These are phyloP conservation scores for Umimayanthus kanabou DNA, from an alignment of 92 coral and sea anemone genomes.

Conservation along the genomic window DNA sequence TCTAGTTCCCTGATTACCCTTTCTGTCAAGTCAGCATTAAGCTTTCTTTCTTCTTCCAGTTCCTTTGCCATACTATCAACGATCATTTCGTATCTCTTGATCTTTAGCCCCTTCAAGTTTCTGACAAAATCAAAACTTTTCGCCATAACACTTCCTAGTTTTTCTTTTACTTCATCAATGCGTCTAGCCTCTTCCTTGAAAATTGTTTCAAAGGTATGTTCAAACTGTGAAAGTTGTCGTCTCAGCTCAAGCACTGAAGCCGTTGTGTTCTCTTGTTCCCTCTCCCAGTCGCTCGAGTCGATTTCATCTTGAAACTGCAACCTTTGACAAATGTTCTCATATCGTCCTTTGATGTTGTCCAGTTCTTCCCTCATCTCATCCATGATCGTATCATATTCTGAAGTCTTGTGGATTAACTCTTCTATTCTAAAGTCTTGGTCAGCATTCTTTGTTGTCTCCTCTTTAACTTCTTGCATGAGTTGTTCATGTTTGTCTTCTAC, in stretches of 20 bases:
- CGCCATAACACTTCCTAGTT: slow-evolving; percentile 62
- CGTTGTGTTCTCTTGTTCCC: slow-evolving; percentile 19
- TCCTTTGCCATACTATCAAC: slow-evolving; percentile 45
- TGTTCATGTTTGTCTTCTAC: slow-evolving; percentile 75
- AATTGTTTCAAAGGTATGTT: slow-evolving; percentile 63
- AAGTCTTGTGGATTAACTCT: slow-evolving; percentile 56
- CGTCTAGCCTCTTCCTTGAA: slow-evolving; percentile 74
- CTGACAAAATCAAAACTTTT: slow-evolving; percentile 63
- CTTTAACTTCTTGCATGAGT: slow-evolving; percentile 59
- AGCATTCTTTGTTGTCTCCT: slow-evolving; percentile 60
- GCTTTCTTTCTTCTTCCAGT: slow-evolving; percentile 51
- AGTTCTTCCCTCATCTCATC: slow-evolving; percentile 72
- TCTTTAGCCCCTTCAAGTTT: slow-evolving; percentile 51
- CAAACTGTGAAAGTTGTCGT: slow-evolving; percentile 67
- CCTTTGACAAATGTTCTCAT: slow-evolving; percentile 61
- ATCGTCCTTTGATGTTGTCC: slow-evolving; percentile 70
- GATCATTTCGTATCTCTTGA: slow-evolving; percentile 49
- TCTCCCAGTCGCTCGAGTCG: slow-evolving; percentile 16
- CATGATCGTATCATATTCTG: slow-evolving; percentile 72
- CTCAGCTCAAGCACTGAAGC: slow-evolving; percentile 52
- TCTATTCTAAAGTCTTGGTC: slow-evolving; percentile 80
- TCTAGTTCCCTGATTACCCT: slow-evolving; percentile 67
- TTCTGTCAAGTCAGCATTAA: slow-evolving; percentile 58
- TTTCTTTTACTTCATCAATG: slow-evolving; percentile 67
- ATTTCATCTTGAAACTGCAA: slow-evolving; percentile 46